Evolutionary conservation across 1,140 invertebrate genomes (phyloP).

Genomic region (Cryptotermes secundus): DNA sequence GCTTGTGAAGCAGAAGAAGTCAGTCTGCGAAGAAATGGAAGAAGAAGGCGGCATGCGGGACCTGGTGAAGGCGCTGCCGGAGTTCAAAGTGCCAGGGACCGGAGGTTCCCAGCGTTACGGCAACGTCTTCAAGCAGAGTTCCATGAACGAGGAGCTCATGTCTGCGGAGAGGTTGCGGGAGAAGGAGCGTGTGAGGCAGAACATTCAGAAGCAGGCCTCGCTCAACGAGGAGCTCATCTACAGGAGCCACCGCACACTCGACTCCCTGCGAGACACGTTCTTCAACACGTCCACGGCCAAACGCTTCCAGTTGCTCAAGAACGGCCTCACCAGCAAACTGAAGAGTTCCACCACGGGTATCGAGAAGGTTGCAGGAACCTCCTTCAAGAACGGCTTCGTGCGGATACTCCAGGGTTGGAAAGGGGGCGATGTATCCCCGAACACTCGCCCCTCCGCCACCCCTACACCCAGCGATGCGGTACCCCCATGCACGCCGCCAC

Average conservation of each 20-base stretch:
- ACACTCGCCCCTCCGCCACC: conserved; percentile 30
- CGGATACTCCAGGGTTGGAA: conserved; percentile 76
- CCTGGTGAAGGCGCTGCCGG: conserved; percentile 59
- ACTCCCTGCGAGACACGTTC: conserved; percentile 70
- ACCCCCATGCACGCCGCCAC: conserved; percentile 33
- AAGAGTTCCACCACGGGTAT: conserved; percentile 77
- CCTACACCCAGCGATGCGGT: conserved; percentile 31
- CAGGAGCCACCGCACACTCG: conserved; percentile 64
- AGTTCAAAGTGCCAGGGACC: conserved; percentile 53
- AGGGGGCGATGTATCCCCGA: conserved; percentile 49
- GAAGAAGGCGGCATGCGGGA: conserved; percentile 65
- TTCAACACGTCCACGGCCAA: conserved; percentile 72
- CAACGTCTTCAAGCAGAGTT: conserved; percentile 79
- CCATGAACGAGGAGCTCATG: conserved; percentile 87
- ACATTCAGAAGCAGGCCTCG: conserved; percentile 86
- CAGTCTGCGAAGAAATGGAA: conserved; percentile 68
- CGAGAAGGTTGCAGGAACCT: conserved; percentile 71
- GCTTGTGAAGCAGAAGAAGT: conserved; percentile 75
- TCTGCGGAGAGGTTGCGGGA: conserved; percentile 77
- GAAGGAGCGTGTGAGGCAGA: conserved; percentile 78
- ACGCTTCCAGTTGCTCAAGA: conserved; percentile 80
- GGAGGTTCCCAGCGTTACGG: conserved; percentile 52
- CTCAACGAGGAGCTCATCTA: conserved; percentile 84
- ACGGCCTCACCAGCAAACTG: conserved; percentile 76
- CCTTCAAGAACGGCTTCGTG: conserved; percentile 65